Conservation (phyloP, 2,797 vertebrate species). For the Oophaga sylvatica region DNA sequence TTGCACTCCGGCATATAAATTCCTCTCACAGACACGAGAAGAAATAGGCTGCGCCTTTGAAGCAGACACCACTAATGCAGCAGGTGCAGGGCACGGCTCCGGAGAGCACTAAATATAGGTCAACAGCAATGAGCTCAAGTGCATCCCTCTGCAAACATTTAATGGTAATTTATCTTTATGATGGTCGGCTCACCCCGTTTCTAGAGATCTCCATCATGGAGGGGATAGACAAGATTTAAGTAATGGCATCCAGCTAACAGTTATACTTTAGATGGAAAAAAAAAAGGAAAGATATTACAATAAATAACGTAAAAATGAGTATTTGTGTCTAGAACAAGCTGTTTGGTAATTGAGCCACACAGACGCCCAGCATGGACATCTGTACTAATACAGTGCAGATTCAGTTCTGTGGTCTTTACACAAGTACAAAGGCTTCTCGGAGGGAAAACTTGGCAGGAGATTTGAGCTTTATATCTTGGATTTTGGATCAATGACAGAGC, state of each 20-base stretch:
- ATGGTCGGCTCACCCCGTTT: slow-evolving; percentile 65
- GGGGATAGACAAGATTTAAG: slow-evolving; percentile 63
- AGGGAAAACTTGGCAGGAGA: slow-evolving; percentile 56
- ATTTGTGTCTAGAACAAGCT: slow-evolving; percentile 24
- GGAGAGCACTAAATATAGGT: slow-evolving; percentile 71
- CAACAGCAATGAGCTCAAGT: slow-evolving; percentile 70
- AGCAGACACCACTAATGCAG: slow-evolving; percentile 66
- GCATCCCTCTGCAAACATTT: slow-evolving; percentile 72
- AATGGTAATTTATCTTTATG: slow-evolving; percentile 73
- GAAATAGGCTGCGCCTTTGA: slow-evolving; percentile 60
- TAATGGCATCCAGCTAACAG: slow-evolving; percentile 59
- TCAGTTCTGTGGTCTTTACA: slow-evolving; percentile 46
- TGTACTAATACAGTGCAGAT: slow-evolving; percentile 26
- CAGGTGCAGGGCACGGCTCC: slow-evolving; percentile 69
- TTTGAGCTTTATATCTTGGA: slow-evolving; percentile 41
- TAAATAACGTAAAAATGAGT: slow-evolving; percentile 62
- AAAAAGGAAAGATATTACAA: background rate
- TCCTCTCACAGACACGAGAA: slow-evolving; percentile 58
- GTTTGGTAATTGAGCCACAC: background rate
- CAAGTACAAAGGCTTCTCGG: slow-evolving; percentile 53
- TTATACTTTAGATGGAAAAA: slow-evolving; percentile 60
- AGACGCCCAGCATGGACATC: slow-evolving; percentile 37
- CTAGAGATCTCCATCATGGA: slow-evolving; percentile 62
- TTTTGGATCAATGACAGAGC: slow-evolving; percentile 50
- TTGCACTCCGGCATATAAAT: slow-evolving; percentile 43